Conservation (phyloP, 2,797 vertebrate genomes). For the Chaetodon trifasciatus region DNA sequence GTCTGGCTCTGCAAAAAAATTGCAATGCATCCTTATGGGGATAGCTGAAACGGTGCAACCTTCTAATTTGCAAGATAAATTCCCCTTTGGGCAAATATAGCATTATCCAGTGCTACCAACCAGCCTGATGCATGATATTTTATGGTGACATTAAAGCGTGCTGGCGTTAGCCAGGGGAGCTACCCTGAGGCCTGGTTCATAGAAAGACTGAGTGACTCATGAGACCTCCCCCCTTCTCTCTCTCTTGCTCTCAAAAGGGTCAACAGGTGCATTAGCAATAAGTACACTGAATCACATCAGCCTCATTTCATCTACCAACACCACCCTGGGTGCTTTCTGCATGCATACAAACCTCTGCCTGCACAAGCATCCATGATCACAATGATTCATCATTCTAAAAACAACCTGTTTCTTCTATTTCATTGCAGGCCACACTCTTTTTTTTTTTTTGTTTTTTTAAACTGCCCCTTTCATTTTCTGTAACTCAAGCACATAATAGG, state of each 20-base stretch:
- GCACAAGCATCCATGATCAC: background rate
- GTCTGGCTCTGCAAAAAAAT: slow-evolving; percentile 49
- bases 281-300: slow-evolving; percentile 20
- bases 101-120: slow-evolving; percentile 41
- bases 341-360: slow-evolving; percentile 1
- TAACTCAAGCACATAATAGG: slow-evolving; percentile 46
- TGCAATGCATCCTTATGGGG: slow-evolving; percentile 40
- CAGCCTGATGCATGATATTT: slow-evolving; percentile 38
- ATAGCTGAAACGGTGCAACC: slow-evolving; percentile 45
- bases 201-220: slow-evolving; percentile 42
- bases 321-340: slow-evolving; percentile 10
- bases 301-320: slow-evolving; percentile 7
- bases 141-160: slow-evolving; percentile 36
- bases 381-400: slow-evolving; percentile 18
- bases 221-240: background rate
- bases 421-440: background rate
- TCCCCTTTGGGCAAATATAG: slow-evolving; percentile 56
- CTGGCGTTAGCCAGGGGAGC: slow-evolving; percentile 31
- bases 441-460: slow-evolving; percentile 9
- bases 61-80: slow-evolving; percentile 69
- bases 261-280: slow-evolving; percentile 71
- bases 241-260: slow-evolving; percentile 20
- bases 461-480: slow-evolving; percentile 32
- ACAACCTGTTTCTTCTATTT: slow-evolving; percentile 17
- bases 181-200: slow-evolving; percentile 41